phyloP scores from a whole-genome alignment of 2,113 vertebrate genomes.

The Oplegnathus fasciatus region DNA sequence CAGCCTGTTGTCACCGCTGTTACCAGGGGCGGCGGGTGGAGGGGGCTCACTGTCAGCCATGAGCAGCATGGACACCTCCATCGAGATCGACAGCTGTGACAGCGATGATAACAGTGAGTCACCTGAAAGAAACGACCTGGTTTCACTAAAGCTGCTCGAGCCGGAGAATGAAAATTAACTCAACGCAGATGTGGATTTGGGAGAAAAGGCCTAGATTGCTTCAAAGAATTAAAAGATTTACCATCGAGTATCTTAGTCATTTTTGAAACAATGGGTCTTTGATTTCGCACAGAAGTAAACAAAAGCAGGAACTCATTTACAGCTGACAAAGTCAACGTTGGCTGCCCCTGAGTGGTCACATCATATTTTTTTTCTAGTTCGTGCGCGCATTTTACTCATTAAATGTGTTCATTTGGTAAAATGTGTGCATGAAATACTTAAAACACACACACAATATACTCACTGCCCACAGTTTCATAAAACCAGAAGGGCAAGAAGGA shows the following conservation, averaged over 20 bases:
- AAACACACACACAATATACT: too few relatives aligned
- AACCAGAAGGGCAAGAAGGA: too few relatives aligned
- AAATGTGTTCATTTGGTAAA: too few relatives aligned
- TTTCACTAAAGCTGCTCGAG: slow-evolving; percentile 17
- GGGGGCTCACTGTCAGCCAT: slow-evolving; percentile 77
- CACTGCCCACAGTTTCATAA: too few relatives aligned
- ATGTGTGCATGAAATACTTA: too few relatives aligned
- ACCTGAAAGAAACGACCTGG: slow-evolving; percentile 32
- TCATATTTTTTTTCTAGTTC: too few relatives aligned
- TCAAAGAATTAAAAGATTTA: neutral
- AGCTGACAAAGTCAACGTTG: too few relatives aligned
- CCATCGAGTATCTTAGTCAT: too few relatives aligned
- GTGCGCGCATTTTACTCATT: too few relatives aligned
- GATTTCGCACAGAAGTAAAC: neutral
- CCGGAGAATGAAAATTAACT: slow-evolving; percentile 10
- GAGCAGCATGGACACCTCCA: slow-evolving; percentile 86
- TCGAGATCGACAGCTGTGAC: slow-evolving; percentile 88
- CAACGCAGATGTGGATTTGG: slow-evolving; percentile 2
- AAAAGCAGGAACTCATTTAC: neutral
- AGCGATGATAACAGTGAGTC: slow-evolving; percentile 88
- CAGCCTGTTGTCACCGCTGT: slow-evolving; percentile 73
- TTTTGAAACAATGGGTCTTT: neutral
- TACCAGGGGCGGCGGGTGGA: slow-evolving; percentile 62
- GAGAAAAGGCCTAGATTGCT: neutral
- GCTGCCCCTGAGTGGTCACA: too few relatives aligned